Base-by-base conservation (phyloP, 2,113 vertebrate genomes). In the Zapornia atra region DNA sequence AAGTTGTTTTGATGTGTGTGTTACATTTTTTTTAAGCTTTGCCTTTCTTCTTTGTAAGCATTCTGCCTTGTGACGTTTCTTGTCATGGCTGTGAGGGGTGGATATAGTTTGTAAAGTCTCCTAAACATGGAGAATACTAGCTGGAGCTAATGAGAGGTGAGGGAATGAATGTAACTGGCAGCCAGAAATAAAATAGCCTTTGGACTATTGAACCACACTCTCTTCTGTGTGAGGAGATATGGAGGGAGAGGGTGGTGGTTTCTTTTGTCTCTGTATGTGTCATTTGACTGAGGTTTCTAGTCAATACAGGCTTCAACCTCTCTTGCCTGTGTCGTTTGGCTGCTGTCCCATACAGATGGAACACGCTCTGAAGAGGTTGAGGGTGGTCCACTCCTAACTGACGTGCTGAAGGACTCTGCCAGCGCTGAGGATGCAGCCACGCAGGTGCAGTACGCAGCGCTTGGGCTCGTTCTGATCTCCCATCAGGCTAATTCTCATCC, bases 391-490 rank as follows among this genome's bases (percentile, higher is more conserved):
- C 21, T 78, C 1, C 12, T 28, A 1, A 11, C 51, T 7, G 40
- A 25, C 33, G 8, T 73, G 36, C 40, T 22, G 3, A 17, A 10
- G 24, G 73, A 21, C 14, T 3, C 22, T 44, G 88, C 96, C n/a
- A 68, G 73, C 8, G 50, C 29, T 2, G 78, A 48, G 82, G 82
- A 92, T 61, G 76, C 46, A 6, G 5, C 59, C 14, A 57, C 36
- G 1, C 81, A 97, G 97, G 98, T 98, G 83, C 25, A 4, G 20
- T 60, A 46, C 13, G 10, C 36, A 44, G 65, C 13, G 12, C 17
- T 80, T 18, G 25, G 4, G 33, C 28, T 46, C 40, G 36, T 53
- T 6, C 33, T 31, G 5, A 8, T 5, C 53, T 51, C 3, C 50
- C 85, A 3, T 20, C 44, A 12, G 48, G 60, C 79, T 56, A 1